These are phyloP conservation scores for Parauchenoglanis punctatus DNA, from an alignment of 2,797 vertebrate species.

Conservation along the genomic window DNA sequence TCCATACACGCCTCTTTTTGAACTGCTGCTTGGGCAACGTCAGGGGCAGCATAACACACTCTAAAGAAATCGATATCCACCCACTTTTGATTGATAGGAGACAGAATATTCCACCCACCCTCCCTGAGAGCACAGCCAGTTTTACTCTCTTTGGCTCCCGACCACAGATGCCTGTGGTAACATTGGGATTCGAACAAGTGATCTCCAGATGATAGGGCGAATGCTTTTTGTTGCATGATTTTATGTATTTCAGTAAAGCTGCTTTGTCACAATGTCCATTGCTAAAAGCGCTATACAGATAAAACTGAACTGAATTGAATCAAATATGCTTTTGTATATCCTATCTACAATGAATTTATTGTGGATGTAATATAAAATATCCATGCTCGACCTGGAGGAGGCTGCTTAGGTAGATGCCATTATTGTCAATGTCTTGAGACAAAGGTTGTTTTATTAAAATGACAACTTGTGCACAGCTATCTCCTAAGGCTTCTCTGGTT, in stretches of 20 bases:
- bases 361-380: not conserved
- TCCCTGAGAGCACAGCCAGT: too few species aligned
- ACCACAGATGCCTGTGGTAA: too few species aligned
- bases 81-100: too few species aligned
- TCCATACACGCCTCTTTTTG: too few species aligned
- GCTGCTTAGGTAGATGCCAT: not conserved
- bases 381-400: not conserved
- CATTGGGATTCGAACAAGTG: too few species aligned
- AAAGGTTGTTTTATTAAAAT: not conserved
- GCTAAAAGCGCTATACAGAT: not conserved
- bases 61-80: too few species aligned
- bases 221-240: not conserved
- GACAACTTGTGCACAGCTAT: not conserved
- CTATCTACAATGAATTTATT: not conserved
- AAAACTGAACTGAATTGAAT: not conserved
- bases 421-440: not conserved
- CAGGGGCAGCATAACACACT: too few species aligned
- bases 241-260: not conserved
- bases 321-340: not conserved
- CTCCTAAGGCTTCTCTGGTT: not conserved
- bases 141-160: too few species aligned
- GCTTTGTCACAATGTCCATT: not conserved
- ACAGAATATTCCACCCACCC: too few species aligned
- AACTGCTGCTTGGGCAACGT: too few species aligned
- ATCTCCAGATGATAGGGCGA: too few species aligned